Conservation (phyloP, 2,113 vertebrate genomes). For the Nibea albiflora region DNA sequence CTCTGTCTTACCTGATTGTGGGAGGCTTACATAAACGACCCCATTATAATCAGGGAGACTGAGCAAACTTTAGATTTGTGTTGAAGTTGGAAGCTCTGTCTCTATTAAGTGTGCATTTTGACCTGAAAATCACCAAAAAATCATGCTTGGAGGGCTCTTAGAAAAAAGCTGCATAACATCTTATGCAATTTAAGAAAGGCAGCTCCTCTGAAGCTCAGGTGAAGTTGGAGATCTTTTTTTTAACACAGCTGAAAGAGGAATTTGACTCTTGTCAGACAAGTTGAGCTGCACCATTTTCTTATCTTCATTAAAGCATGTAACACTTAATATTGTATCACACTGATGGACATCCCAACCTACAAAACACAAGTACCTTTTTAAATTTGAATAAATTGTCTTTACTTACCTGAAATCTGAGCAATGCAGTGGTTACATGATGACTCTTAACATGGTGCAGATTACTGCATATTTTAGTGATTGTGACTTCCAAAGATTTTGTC, state of each 20-base stretch:
- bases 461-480: not conserved
- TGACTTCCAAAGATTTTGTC: not conserved
- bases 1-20: conserved; percentile 60
- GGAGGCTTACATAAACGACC: conserved; percentile 53
- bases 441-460: not conserved
- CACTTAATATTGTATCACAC: not conserved
- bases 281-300: not conserved
- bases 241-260: conserved; percentile 24
- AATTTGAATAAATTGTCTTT: conserved; percentile 1
- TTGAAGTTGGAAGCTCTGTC: conserved; percentile 46
- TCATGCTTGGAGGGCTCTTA: conserved; percentile 62
- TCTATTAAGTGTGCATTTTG: conserved; percentile 63
- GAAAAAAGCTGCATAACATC: conserved; percentile 27
- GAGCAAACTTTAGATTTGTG: conserved; percentile 61
- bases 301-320: conserved; percentile 9
- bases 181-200: conserved; percentile 46
- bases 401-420: not conserved
- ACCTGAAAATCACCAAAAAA: conserved; percentile 70
- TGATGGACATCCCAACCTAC: not conserved
- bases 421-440: not conserved
- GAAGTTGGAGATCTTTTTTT: conserved; percentile 56
- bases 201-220: conserved; percentile 38
- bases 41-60: conserved; percentile 62
- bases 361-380: conserved; percentile 1
- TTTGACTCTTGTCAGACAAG: conserved; percentile 41